Evolutionary conservation across 1,140 invertebrate species (phyloP).

Genomic region (Saccostrea cuccullata): DNA sequence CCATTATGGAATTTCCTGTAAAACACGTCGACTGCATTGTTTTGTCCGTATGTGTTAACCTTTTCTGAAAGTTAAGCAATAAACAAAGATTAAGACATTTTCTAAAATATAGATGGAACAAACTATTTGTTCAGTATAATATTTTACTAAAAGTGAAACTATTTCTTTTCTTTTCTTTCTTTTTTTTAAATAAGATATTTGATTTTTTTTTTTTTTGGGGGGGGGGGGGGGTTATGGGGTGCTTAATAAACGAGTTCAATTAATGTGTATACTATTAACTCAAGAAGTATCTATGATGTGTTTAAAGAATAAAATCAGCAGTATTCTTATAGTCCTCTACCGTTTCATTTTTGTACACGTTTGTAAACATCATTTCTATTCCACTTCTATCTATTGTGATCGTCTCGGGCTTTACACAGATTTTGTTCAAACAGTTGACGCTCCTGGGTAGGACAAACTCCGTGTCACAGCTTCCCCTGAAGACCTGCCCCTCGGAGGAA

Average conservation of each 20-base stretch:
- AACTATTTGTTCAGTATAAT: too few species aligned
- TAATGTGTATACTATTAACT: too few species aligned
- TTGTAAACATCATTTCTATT: background rate
- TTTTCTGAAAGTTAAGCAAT: background rate
- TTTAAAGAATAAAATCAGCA: too few species aligned
- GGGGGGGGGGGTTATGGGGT: too few species aligned
- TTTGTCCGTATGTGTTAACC: background rate
- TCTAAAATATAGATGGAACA: too few species aligned
- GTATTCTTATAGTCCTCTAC: background rate
- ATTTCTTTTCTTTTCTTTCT: too few species aligned
- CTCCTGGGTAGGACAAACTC: background rate
- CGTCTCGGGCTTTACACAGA: background rate
- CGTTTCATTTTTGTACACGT: background rate
- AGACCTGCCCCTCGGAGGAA: background rate
- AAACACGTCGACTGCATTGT: conserved; percentile 14
- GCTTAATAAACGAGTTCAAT: too few species aligned
- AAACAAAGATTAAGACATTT: background rate
- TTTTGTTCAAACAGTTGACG: background rate
- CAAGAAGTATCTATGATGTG: too few species aligned
- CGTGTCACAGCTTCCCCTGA: background rate
- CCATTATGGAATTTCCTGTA: background rate
- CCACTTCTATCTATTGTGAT: background rate
- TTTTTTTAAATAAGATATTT: too few species aligned
- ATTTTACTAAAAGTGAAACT: too few species aligned
- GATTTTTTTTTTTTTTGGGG: too few species aligned